Conservation (phyloP, 2,888 invertebrate species). For the Amphiduros pacificus region DNA sequence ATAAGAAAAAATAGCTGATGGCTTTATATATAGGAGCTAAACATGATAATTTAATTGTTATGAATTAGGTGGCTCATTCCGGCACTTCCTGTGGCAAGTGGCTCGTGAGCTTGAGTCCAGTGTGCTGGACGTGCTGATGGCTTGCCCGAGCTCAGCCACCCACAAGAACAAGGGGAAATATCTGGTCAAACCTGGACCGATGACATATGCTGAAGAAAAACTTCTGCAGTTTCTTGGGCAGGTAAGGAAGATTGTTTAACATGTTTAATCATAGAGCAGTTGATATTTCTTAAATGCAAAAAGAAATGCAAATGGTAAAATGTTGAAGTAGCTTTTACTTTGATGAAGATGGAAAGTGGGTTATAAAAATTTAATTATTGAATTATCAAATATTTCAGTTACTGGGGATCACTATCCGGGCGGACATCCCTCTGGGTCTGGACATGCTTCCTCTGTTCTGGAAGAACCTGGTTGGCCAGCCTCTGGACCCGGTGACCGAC, state of each 20-base stretch:
- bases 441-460: conserved; percentile 52
- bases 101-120: conserved; percentile 53
- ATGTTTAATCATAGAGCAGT: background rate
- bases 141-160: conserved; percentile 45
- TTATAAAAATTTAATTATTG: too few species aligned
- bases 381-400: conserved; percentile 42
- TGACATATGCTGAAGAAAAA: conserved; percentile 56
- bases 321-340: too few species aligned
- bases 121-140: conserved; percentile 46
- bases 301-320: too few species aligned
- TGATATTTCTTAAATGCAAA: background rate
- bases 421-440: conserved; percentile 57
- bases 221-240: conserved; percentile 55
- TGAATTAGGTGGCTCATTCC: conserved; percentile 57
- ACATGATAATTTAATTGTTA: background rate
- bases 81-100: conserved; percentile 58
- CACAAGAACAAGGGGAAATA: conserved; percentile 50
- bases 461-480: conserved; percentile 50
- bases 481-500: conserved; percentile 50
- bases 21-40: too few species aligned
- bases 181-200: conserved; percentile 52
- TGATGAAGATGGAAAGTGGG: too few species aligned
- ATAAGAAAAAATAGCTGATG: too few species aligned
- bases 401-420: conserved; percentile 56
- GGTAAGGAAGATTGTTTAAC: too few species aligned